A percentile compares a stretch with the other conserved stretches of the same genome.
Evolutionary conservation across 2,888 invertebrate genomes (phyloP).

Genomic region (Sminthurinus aureus): DNA sequence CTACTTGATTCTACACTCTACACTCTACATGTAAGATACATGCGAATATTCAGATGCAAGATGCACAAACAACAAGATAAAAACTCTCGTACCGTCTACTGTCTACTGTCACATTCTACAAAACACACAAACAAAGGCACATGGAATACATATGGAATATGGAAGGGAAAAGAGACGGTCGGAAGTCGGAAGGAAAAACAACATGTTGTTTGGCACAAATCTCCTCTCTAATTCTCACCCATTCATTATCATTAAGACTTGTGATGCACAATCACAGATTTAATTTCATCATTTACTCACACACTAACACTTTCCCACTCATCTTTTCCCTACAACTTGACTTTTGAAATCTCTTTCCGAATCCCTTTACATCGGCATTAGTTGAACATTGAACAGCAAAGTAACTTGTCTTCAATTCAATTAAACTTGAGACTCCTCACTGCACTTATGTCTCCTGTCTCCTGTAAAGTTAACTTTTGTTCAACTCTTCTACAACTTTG

Average conservation of each 20-base stretch:
- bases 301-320: background rate
- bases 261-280: background rate
- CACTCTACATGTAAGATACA: background rate
- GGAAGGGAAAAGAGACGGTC: background rate
- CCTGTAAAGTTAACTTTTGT: no score
- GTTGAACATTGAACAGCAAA: background rate
- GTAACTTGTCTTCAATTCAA: background rate
- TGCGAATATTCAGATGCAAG: background rate
- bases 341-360: no score
- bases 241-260: conserved; percentile 17
- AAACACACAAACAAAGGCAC: background rate
- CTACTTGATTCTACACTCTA: background rate
- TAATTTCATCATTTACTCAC: background rate
- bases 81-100: no score
- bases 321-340: background rate
- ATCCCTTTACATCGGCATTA: background rate
- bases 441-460: background rate
- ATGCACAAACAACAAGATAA: background rate
- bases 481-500: background rate
- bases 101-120: no score
- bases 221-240: background rate
- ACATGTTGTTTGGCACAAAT: conserved; percentile 9
- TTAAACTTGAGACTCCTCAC: background rate
- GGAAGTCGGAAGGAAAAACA: background rate
- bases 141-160: no score